Percentiles rank a stretch among this genome's conserved stretches.
Evolutionary conservation across 2,797 vertebrate genomes (phyloP).

Genomic region (Gouania willdenowi): DNA sequence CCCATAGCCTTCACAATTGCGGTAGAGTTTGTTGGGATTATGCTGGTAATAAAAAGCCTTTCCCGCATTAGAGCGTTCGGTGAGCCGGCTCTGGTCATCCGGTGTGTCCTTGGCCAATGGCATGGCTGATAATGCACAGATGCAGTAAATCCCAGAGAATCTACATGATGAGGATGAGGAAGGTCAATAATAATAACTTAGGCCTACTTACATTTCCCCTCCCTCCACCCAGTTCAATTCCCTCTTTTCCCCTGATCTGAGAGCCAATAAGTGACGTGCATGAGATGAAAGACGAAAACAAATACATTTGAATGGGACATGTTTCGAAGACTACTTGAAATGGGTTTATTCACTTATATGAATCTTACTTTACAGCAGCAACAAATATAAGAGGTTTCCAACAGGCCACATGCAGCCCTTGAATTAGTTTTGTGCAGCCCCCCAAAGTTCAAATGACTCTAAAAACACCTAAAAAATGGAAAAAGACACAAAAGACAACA

Average conservation of each 20-base stretch:
- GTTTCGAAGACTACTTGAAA: background rate
- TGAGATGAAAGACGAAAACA: constrained; percentile 2
- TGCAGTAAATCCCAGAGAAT: constrained; percentile 34
- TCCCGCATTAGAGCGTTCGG: constrained; percentile 65
- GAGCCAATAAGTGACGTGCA: background rate
- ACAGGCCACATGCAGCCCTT: no score
- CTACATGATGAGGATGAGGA: constrained; percentile 29
- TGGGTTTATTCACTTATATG: no score
- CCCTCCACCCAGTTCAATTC: constrained; percentile 6
- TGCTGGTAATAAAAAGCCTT: constrained; percentile 82
- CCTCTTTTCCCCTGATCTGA: constrained; percentile 17
- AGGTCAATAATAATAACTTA: constrained; percentile 40
- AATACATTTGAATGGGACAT: background rate
- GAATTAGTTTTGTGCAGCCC: no score
- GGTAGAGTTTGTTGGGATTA: constrained; percentile 83
- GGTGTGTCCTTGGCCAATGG: constrained; percentile 27
- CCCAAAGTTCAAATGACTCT: no score
- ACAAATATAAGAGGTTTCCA: no score
- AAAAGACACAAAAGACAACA: no score
- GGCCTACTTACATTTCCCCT: constrained; percentile 28
- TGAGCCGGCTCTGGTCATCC: constrained; percentile 64
- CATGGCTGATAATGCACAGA: constrained; percentile 16
- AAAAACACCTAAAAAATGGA: no score
- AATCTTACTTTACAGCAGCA: no score
- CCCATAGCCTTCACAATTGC: constrained; percentile 78